phyloP scores from a whole-genome alignment of 2,888 invertebrate species.

The Cantharis lateralis region DNA sequence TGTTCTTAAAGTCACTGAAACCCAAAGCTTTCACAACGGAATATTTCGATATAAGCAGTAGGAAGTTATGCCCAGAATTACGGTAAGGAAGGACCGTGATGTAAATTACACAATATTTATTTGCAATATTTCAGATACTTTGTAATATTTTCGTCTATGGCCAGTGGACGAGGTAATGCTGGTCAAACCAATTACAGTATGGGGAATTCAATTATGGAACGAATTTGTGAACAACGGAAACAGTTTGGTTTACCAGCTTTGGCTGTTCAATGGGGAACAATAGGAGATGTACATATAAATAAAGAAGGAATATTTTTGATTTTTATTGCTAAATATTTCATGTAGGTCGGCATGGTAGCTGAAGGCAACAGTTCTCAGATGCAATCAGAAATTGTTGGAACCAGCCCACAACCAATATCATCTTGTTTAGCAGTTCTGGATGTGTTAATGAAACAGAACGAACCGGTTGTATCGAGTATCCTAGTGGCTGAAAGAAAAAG shows the following conservation, averaged over 20 bases:
- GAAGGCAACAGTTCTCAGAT: slow-evolving; percentile 48
- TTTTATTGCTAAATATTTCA: not conserved
- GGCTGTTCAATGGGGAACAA: slow-evolving; percentile 38
- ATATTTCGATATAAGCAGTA: slow-evolving; percentile 69
- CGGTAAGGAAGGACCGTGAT: slow-evolving; percentile 37
- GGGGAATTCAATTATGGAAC: slow-evolving; percentile 87
- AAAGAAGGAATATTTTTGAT: slow-evolving; percentile 32
- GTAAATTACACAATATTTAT: not conserved
- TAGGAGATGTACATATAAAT: slow-evolving; percentile 53
- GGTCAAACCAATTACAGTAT: slow-evolving; percentile 90
- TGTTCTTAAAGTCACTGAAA: slow-evolving; percentile 68
- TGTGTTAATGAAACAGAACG: slow-evolving; percentile 68
- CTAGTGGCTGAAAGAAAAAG: slow-evolving; percentile 73
- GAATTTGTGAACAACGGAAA: slow-evolving; percentile 72
- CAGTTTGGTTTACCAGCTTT: slow-evolving; percentile 31
- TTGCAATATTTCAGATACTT: slow-evolving; percentile 64
- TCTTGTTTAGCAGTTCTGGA: slow-evolving; percentile 69
- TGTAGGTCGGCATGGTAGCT: slow-evolving; percentile 65
- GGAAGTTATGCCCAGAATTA: slow-evolving; percentile 23
- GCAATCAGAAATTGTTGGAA: slow-evolving; percentile 59
- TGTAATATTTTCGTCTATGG: slow-evolving; percentile 89
- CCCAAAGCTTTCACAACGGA: slow-evolving; percentile 80
- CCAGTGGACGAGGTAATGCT: slow-evolving; percentile 90
- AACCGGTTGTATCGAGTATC: slow-evolving; percentile 77
- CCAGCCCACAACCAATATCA: slow-evolving; percentile 68